These are phyloP conservation scores for Cherax quadricarinatus DNA, from an alignment of 1,140 invertebrate species.

Conservation along the genomic window DNA sequence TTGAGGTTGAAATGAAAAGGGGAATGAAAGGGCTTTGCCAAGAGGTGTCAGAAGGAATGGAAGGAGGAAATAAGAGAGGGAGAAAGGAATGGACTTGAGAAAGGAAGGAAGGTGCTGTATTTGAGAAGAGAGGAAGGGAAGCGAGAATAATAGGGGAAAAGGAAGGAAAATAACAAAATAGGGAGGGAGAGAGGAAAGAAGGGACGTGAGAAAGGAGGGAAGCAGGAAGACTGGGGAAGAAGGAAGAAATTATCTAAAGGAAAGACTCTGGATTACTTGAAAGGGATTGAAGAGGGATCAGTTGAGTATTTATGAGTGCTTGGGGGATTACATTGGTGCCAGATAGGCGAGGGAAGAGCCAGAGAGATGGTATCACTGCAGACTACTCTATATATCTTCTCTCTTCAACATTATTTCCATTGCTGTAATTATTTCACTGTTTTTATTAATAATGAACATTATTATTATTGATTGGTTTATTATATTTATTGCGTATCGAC, in stretches of 20 bases:
- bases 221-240: not conserved
- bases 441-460: too few relatives aligned
- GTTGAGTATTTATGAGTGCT: constrained; percentile 5
- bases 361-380: too few relatives aligned
- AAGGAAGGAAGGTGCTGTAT: not conserved
- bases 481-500: too few relatives aligned
- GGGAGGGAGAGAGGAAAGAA: not conserved
- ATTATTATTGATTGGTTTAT: too few relatives aligned
- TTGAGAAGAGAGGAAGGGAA: not conserved
- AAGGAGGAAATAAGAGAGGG: too few relatives aligned
- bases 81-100: too few relatives aligned
- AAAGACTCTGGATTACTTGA: constrained; percentile 5
- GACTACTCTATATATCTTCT: too few relatives aligned
- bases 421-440: too few relatives aligned
- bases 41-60: too few relatives aligned
- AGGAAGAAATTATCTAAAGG: not conserved
- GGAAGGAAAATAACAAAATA: not conserved
- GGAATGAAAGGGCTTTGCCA: too few relatives aligned
- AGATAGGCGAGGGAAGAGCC: not conserved
- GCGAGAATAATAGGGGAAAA: not conserved
- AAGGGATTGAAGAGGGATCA: constrained; percentile 13
- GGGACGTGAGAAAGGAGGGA: not conserved
- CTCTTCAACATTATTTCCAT: too few relatives aligned
- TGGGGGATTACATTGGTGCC: constrained; percentile 2
- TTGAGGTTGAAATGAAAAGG: not conserved